Evolutionary conservation across 2,797 vertebrate genomes (phyloP).

Genomic region (Moxostoma hubbsi): DNA sequence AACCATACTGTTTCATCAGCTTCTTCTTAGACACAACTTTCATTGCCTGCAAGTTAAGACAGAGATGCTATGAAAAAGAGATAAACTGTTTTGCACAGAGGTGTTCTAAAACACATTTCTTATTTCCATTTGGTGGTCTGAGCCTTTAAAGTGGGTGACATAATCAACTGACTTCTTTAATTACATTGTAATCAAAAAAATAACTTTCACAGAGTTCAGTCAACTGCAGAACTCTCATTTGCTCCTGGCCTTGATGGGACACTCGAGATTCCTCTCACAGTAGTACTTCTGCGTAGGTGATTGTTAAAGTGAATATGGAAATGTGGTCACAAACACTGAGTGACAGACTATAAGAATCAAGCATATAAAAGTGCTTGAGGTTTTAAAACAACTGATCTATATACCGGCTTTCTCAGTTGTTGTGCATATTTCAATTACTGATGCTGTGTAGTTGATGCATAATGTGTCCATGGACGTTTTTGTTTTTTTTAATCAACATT

Average conservation of each 20-base stretch:
- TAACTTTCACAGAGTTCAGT: conserved; percentile 15
- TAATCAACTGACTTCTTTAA: conserved; percentile 28
- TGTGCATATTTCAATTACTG: too few relatives aligned
- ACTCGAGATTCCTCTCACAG: conserved; percentile 38
- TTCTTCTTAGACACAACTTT: conserved; percentile 99
- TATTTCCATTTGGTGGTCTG: not conserved
- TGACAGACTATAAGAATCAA: conserved; percentile 23
- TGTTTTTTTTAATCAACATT: too few relatives aligned
- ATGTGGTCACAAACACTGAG: conserved; percentile 42
- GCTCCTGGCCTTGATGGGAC: conserved; percentile 39
- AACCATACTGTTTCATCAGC: conserved; percentile 96
- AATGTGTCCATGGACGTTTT: too few relatives aligned
- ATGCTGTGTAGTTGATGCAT: too few relatives aligned
- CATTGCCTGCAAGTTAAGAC: conserved; percentile 86
- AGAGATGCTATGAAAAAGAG: not conserved
- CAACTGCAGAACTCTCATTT: conserved; percentile 6
- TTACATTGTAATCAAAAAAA: conserved; percentile 47
- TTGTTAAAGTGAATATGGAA: conserved; percentile 49
- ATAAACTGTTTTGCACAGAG: too few relatives aligned
- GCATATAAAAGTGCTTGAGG: not conserved
- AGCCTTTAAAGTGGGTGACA: conserved; percentile 33
- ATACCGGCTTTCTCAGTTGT: too few relatives aligned
- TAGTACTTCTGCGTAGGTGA: conserved; percentile 37
- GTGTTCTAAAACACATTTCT: not conserved
- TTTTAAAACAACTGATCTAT: not conserved